Evolutionary conservation across 2,888 invertebrate genomes (phyloP).

Genomic region (Agrypnus murinus): DNA sequence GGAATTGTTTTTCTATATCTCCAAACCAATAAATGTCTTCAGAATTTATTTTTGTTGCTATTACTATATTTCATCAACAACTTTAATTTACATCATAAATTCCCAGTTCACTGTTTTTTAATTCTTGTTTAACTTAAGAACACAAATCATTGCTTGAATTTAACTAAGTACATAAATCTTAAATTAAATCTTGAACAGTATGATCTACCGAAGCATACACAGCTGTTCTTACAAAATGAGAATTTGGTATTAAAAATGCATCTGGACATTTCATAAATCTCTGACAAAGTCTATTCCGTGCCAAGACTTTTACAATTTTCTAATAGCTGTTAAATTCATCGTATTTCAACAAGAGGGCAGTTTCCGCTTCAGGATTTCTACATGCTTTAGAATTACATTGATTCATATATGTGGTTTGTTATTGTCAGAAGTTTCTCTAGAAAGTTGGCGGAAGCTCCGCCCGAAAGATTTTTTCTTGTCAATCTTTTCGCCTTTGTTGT

Average conservation of each 20-base stretch:
- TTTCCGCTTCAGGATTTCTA: neutral
- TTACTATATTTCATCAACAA: no score
- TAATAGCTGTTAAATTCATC: constrained; percentile 19
- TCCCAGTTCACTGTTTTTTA: no score
- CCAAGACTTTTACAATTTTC: constrained; percentile 11
- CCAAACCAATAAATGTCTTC: no score
- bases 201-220: neutral
- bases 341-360: neutral
- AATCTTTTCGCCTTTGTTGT: constrained; percentile 20
- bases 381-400: constrained; percentile 5
- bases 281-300: neutral
- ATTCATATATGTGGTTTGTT: constrained; percentile 32
- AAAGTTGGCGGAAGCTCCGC: neutral
- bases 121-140: no score
- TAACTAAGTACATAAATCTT: no score
- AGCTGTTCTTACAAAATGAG: constrained; percentile 4
- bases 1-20: no score
- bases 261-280: constrained; percentile 19
- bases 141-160: no score
- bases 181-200: no score
- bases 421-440: constrained; percentile 28
- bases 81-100: no score
- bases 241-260: constrained; percentile 16
- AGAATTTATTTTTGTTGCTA: no score
- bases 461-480: constrained; percentile 3